Base-by-base conservation (phyloP, 2,888 invertebrate species). In the Archips crataeganus region DNA sequence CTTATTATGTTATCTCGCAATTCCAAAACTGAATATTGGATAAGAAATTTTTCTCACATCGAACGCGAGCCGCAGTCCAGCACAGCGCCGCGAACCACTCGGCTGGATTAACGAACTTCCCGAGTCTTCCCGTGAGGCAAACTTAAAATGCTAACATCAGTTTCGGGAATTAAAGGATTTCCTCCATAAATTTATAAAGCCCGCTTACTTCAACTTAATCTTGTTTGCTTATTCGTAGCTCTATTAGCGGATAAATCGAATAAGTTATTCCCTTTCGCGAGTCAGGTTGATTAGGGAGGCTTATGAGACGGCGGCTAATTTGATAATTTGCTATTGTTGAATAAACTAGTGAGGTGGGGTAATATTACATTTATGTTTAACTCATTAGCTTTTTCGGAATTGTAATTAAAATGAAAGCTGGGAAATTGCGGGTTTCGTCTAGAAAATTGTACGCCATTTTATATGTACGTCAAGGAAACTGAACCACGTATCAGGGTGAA, bases 141-240 rank as follows among this genome's bases (percentile, higher is more conserved):
- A 92, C 88, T 90, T 90, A 87, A 92, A 91, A 90, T 90, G 91
- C 89, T 87, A 84, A 88, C 90, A 90, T 90, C 87, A 88, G 89
- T 88, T 90, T 89, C 79, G 80, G 83, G 87, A 86, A 88, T 91
- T 89, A 90, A 90, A 84, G 85, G 87, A 87, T 89, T 82, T 84
- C 78, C 83, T 85, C 84, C 86, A 88, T 89, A 90, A 90, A 91
- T 82, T 85, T 86, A 89, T 89, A 86, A 91, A 87, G 82, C 85
- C 84, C 79, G 84, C 84, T 88, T 87, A 85, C 87, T 85, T 81
- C 80, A 81, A 84, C 83, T 86, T 90, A 91, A 92, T 92, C 90
- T 87, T 89, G 86, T 90, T 91, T 90, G 87, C 89, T 90, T 90
- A 91, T 86, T 88, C 85, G 81, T 83, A 84, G 87, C 88, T 88